Base-by-base conservation (phyloP, 1,140 invertebrate species). In the Listronotus oregonensis region DNA sequence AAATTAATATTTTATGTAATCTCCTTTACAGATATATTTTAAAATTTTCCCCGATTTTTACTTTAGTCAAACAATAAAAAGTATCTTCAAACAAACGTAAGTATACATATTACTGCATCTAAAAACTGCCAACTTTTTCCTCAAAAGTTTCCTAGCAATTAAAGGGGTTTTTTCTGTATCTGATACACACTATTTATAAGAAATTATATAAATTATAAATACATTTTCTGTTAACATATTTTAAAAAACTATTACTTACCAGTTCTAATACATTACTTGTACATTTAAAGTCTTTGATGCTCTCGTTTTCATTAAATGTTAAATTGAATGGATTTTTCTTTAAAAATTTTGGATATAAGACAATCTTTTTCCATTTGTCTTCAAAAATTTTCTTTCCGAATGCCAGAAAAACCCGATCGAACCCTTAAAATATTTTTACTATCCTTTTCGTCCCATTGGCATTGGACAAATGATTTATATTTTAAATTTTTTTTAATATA, bases 401-500 rank as follows among this genome's bases (percentile, higher is more conserved):
- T 32, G 47, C 37, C 67, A 51, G 9, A 60, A 27, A 47, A 65
- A 32, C 64, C 44, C 14, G 44, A 42, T 9, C 14, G 56, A 37
- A 15, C 5, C 10, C 65, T 66, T 3, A 63, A 62, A 34, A 44
- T 62, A 11, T 37, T 37, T 14, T 37, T 42, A 6, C 17, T 46
- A 52, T 44, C 40, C 3, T 39, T 59, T 68, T 37, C 56, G 2
- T 58, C 17, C 71, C 71, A 75, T 18, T 62, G 31, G n/a, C 51
- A 50, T 42, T 62, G 43, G 8, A 60, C 63, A 61, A 62, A 71
- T 15, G 68, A 52, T 40, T 68, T 42, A 66, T 64, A 75, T 42
- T 52, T 39, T 17, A 32, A n/a, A 52, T 74, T 67, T 61, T 76
- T 71, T 66, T 47, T 21, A 66, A 12, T 32, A 76, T 73, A 43